phyloP scores from a whole-genome alignment of 2,888 invertebrate species.

The Hemaris fuciformis region DNA sequence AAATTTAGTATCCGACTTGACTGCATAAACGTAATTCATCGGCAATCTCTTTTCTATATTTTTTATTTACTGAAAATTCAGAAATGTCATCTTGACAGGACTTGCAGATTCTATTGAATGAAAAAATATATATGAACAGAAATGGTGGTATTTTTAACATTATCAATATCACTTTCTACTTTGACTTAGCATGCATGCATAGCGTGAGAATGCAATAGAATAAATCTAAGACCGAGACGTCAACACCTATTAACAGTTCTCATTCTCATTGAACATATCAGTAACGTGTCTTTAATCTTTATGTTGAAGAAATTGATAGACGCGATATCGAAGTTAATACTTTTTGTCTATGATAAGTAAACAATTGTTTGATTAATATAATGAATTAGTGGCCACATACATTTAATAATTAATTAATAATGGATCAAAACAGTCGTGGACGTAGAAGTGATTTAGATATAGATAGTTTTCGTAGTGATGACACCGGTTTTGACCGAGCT shows the following conservation, averaged over 20 bases:
- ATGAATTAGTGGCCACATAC: not conserved
- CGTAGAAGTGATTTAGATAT: slow-evolving; percentile 66
- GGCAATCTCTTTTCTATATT: too few relatives aligned
- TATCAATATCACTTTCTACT: too few relatives aligned
- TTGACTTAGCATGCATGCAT: too few relatives aligned
- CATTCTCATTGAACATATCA: not conserved
- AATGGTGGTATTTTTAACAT: too few relatives aligned
- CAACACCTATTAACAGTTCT: not conserved
- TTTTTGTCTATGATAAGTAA: slow-evolving; percentile 4
- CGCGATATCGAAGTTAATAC: not conserved
- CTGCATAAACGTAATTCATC: too few relatives aligned
- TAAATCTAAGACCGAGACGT: not conserved
- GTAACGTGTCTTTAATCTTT: not conserved
- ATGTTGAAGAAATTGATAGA: not conserved
- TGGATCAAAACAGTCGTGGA: slow-evolving; percentile 64
- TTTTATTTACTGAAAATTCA: too few relatives aligned
- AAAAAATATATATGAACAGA: too few relatives aligned
- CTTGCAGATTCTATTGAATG: too few relatives aligned
- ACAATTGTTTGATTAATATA: not conserved
- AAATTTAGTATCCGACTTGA: too few relatives aligned
- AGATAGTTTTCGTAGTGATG: slow-evolving; percentile 72
- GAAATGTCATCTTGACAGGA: too few relatives aligned
- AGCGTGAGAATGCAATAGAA: too few relatives aligned
- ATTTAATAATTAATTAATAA: slow-evolving; percentile 31
- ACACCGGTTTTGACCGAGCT: slow-evolving; percentile 70